Percentiles rank a stretch among this genome's conserved stretches.
Conservation (phyloP, 2,888 invertebrate species). For the Drosophila melanosoma region DNA sequence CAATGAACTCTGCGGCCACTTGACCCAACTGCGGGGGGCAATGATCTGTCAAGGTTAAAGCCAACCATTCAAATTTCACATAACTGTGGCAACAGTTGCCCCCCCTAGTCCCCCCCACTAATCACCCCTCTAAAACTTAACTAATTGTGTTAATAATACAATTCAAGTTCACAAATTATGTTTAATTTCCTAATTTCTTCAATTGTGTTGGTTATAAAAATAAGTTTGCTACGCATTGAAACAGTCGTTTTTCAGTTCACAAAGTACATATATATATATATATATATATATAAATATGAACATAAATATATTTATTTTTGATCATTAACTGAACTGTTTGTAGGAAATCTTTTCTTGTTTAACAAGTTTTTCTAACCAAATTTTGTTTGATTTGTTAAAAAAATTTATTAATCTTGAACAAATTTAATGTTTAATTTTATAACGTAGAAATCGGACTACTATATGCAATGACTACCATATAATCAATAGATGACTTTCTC, state of each 20-base stretch:
- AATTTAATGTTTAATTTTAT: neutral
- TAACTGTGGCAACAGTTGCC: neutral
- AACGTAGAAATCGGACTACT: neutral
- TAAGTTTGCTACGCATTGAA: too few relatives aligned
- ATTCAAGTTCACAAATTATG: neutral
- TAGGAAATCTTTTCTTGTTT: too few relatives aligned
- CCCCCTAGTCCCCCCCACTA: neutral
- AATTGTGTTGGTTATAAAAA: too few relatives aligned
- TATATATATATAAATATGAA: neutral
- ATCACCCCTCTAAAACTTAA: neutral
- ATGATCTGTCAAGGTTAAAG: conserved; percentile 31
- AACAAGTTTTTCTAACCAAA: neutral
- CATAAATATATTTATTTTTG: neutral
- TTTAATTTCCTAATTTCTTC: neutral
- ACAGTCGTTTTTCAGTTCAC: neutral
- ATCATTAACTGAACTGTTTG: neutral
- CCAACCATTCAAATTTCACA: conserved; percentile 1
- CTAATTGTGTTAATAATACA: neutral
- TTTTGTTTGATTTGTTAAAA: neutral
- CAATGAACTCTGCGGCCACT: conserved; percentile 14
- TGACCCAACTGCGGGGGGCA: conserved; percentile 23
- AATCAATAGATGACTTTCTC: neutral
- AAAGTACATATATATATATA: neutral
- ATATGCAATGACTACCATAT: neutral
- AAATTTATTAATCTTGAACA: neutral